Conservation (phyloP, 2,113 vertebrate species). For the Macaca fascicularis region T2T-MFA8v1.1 NC_088375.1:232606001-232606500, state of each 20-base stretch:
- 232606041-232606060: accelerated
- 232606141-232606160: background rate
- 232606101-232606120: accelerated
- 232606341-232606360: too few relatives aligned
- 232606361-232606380: too few relatives aligned
- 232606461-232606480: too few relatives aligned
- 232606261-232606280: background rate
- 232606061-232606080: background rate
- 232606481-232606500: too few relatives aligned
- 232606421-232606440: too few relatives aligned
- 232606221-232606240: accelerated
- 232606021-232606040: background rate
- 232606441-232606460: too few relatives aligned
- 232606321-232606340: accelerated
- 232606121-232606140: accelerated
- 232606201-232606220: background rate
- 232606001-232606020: background rate
- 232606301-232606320: background rate
- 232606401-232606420: too few relatives aligned
- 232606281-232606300: accelerated
- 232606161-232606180: background rate
- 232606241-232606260: background rate
- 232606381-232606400: too few relatives aligned
- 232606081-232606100: accelerated
- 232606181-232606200: background rate